Conservation (phyloP, 2,888 invertebrate species). For the Drosophila niveifrons region DNA sequence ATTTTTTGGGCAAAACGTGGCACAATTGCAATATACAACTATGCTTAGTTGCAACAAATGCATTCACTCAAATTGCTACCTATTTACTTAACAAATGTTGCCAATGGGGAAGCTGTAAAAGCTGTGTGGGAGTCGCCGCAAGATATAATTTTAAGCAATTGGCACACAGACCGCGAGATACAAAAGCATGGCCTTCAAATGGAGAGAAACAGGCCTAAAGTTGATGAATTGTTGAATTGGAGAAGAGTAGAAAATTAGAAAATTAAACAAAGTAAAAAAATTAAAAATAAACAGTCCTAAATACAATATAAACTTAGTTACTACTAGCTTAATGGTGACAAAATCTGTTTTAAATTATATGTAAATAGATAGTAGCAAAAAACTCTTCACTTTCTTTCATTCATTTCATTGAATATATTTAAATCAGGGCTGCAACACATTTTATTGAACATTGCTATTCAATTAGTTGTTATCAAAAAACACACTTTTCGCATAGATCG, state of each 20-base stretch:
- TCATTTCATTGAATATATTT: background rate
- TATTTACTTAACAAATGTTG: slow-evolving; percentile 13
- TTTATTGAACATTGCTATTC: background rate
- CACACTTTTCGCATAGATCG: slow-evolving; percentile 4
- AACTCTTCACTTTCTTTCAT: too few species aligned
- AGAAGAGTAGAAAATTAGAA: background rate
- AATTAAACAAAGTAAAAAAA: too few species aligned
- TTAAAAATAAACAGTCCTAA: too few species aligned
- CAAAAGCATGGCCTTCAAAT: slow-evolving; percentile 57
- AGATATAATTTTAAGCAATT: slow-evolving; percentile 64
- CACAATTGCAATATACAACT: slow-evolving; percentile 48
- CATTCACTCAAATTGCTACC: slow-evolving; percentile 10
- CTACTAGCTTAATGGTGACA: too few species aligned
- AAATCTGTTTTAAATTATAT: too few species aligned
- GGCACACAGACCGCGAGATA: slow-evolving; percentile 50
- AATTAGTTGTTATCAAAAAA: background rate
- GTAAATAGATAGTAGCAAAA: too few species aligned
- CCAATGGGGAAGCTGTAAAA: slow-evolving; percentile 15
- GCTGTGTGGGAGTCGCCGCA: slow-evolving; percentile 46
- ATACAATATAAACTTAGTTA: too few species aligned
- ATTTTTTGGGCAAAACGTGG: slow-evolving; percentile 61
- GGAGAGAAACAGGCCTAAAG: slow-evolving; percentile 11
- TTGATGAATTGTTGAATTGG: background rate
- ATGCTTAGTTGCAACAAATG: slow-evolving; percentile 20
- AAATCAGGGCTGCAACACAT: background rate